Evolutionary conservation across 37 sponge, comb jelly and placozoan genomes (phyloP), one percentile per base, ranked within the genome.

Genomic region (Petrosia ficiformis): DNA sequence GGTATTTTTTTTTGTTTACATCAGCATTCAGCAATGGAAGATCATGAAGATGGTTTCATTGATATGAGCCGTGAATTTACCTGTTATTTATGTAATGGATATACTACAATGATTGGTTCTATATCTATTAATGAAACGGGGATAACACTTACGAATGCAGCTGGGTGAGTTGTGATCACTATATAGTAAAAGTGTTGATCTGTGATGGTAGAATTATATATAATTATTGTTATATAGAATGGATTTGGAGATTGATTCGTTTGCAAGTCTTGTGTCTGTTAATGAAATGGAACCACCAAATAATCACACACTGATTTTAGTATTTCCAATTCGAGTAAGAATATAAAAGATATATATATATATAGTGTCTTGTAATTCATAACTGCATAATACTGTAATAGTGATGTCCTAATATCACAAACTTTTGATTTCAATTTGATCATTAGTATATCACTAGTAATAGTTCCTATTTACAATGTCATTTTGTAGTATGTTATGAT

Each of bases 41-140:
- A n/a, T n/a, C n/a, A n/a, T 48, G 54, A 48, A 19, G 14, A 8
- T 48, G 54, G 14, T 14, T 48, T 48, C 54, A 48, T 39, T 1
- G 78, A 84, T 29, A 44, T 78, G 6, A 71, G 57, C 36, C 39
- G 68, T 11, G 79, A 78, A 42, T 84, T 73, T 56, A 65, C 74
- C 30, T 84, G 85, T 67, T 84, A 73, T 33, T 67, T 84, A 0
- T 84, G 79, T 54, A 84, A 84, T 48, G 85, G 85, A 16, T 10
- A 26, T 0, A 61, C 19, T 0, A 40, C 44, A 25, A 28, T 69
- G 6, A 52, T 78, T 37, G 85, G 85, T 0, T 65, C 59, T 25
- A 38, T 84, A 30, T 65, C 28, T 0, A 36, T 84, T 11, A 35
- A 77, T 40, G 1, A 25, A 0, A 58, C 39, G 28, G 25, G 36